Evolutionary conservation across 2,113 vertebrate species (phyloP).

Genomic region (Lepidothrix coronata): DNA sequence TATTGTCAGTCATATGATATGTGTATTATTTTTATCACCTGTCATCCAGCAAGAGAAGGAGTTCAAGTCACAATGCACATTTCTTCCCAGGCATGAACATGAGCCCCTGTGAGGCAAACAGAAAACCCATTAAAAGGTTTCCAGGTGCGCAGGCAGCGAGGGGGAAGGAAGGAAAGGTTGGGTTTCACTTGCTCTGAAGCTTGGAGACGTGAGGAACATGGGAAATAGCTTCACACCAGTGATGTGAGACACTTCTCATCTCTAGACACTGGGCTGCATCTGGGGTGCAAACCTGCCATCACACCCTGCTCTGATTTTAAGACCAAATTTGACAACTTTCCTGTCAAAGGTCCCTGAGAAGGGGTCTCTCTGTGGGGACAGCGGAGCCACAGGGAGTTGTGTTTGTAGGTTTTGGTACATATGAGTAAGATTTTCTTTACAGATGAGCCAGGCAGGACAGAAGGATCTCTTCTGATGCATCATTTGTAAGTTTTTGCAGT

Average conservation of each 20-base stretch:
- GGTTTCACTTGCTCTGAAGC: slow-evolving; percentile 45
- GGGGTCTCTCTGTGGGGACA: not conserved
- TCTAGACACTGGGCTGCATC: not conserved
- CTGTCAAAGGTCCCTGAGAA: not conserved
- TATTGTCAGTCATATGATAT: slow-evolving; percentile 47
- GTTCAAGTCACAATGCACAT: slow-evolving; percentile 30
- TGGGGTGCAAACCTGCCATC: not conserved
- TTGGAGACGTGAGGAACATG: not conserved
- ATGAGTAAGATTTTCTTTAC: not conserved
- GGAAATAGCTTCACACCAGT: not conserved
- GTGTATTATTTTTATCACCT: slow-evolving; percentile 60
- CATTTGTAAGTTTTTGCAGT: not conserved
- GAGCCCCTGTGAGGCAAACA: slow-evolving; percentile 59
- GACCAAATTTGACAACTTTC: not conserved
- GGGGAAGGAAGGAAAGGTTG: slow-evolving; percentile 46
- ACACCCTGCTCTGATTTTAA: not conserved
- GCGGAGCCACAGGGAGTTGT: not conserved
- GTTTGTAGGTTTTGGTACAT: not conserved
- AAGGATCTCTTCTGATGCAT: not conserved
- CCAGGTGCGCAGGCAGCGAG: slow-evolving; percentile 40
- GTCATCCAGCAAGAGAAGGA: slow-evolving; percentile 38
- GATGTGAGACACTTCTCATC: not conserved
- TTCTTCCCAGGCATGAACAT: slow-evolving; percentile 51
- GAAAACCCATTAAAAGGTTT: slow-evolving; percentile 56
- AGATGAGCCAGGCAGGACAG: not conserved